Percentiles rank a stretch among this genome's conserved stretches.
Conservation (phyloP, 2,797 vertebrate species). For the Australoheros facetus region DNA sequence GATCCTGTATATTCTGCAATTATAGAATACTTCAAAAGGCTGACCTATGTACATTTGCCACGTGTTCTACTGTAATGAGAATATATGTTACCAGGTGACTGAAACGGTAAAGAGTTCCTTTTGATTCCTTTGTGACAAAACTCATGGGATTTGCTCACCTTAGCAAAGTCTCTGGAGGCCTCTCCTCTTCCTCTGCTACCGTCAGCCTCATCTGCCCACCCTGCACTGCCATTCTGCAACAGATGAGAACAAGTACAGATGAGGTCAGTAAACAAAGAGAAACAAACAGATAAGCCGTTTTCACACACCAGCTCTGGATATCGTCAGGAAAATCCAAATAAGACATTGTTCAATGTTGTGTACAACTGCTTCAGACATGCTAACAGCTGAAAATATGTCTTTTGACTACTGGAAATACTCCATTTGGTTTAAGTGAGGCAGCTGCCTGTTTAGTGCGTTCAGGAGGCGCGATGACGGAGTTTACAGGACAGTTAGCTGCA, state of each 20-base stretch:
- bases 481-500: not conserved
- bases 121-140: not conserved
- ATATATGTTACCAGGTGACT: not conserved
- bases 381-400: not conserved
- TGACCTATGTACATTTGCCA: not conserved
- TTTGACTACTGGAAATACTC: not conserved
- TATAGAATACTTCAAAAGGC: not conserved
- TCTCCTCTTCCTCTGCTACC: conserved; percentile 89
- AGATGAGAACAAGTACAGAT: conserved; percentile 39
- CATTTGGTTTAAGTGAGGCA: not conserved
- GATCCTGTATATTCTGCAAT: not conserved
- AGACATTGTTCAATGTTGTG: not conserved
- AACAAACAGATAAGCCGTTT: not conserved
- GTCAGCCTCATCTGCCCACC: conserved; percentile 91
- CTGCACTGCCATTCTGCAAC: conserved; percentile 84
- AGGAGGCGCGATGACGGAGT: too few species aligned
- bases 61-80: not conserved
- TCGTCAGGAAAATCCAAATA: fast-evolving
- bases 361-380: not conserved
- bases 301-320: fast-evolving
- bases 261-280: conserved; percentile 2
- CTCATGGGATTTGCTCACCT: conserved; percentile 80
- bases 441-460: not conserved
- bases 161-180: conserved; percentile 95
- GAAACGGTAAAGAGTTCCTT: not conserved